Evolutionary conservation across 2,888 invertebrate genomes (phyloP), one percentile per base, ranked within the genome.

Genomic region (Sinotaia quadrata): DNA sequence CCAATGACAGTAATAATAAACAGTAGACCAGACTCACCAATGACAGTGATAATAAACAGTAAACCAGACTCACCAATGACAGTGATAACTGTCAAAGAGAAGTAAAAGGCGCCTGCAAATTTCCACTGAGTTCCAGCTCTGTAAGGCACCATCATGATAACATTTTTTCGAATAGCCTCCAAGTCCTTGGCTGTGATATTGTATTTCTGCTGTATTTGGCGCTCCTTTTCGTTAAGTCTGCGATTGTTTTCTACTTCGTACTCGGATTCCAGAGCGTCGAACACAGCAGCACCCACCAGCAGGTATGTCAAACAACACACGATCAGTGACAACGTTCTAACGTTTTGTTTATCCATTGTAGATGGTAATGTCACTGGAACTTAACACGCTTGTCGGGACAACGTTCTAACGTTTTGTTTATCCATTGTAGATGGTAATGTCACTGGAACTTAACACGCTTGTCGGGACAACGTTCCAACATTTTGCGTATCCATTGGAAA

Each of bases 51-150:
- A n/a, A n/a, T n/a, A n/a, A n/a, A n/a, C n/a, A n/a, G n/a, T n/a
- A n/a, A n/a, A n/a, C n/a, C n/a, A n/a, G 15, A 79, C 85, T 80
- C 73, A 87, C 98, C 98, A 83, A 98, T 98, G 92, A 98, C 97
- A n/a, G 98, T 98, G 58, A 98, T 97, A 0, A 98, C 97, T 0
- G 98, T 98, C 0, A 97, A 96, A 84, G 98, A 97, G 88, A 99
- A 99, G 89, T 99, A 99, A 67, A 99, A 97, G 76, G 99, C 98
- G 47, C 98, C 98, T 0, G 97, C 96, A 89, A 99, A 99, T 90
- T 98, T 98, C 99, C 99, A 99, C 89, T 99, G 99, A 0, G 97
- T 97, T 0, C 98, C 98, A 2, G 98, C 96, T 88, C 96, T 96
- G 89, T 99, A 97, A 0, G 98, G 98, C 82, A 98, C 97, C 85